Percentiles rank a stretch among this genome's conserved stretches.
phyloP scores from a whole-genome alignment of 1,140 invertebrate species.

The Saxidomus purpurata region DNA sequence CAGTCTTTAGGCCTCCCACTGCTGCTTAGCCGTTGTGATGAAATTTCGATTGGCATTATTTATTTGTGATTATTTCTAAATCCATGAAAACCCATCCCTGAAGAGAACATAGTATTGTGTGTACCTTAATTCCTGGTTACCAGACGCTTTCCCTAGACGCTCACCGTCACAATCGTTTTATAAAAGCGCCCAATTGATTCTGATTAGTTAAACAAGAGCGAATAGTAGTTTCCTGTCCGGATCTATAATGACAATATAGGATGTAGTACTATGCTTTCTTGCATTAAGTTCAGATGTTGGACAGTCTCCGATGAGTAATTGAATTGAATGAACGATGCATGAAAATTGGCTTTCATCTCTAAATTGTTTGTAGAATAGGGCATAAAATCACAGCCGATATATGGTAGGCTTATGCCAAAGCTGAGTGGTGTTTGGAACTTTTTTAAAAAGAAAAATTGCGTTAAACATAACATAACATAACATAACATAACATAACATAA shows the following conservation, averaged over 20 bases:
- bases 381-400: no score
- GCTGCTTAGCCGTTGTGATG: neutral
- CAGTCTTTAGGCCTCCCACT: neutral
- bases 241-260: neutral
- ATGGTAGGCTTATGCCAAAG: no score
- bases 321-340: conserved; percentile 15
- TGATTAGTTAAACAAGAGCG: conserved; percentile 44
- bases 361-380: neutral
- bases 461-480: no score
- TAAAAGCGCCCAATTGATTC: conserved; percentile 52
- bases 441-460: no score
- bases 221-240: neutral
- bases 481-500: no score
- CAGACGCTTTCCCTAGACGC: conserved; percentile 40
- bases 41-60: conserved; percentile 33
- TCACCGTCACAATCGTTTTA: conserved; percentile 32
- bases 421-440: no score
- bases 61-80: conserved; percentile 30
- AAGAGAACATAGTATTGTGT: neutral
- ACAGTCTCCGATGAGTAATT: neutral
- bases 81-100: conserved; percentile 27
- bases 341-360: neutral
- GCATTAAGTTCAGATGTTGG: neutral
- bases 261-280: neutral
- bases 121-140: conserved; percentile 12